Base-by-base conservation (phyloP, 2,113 vertebrate species). In the Equus quagga region DNA sequence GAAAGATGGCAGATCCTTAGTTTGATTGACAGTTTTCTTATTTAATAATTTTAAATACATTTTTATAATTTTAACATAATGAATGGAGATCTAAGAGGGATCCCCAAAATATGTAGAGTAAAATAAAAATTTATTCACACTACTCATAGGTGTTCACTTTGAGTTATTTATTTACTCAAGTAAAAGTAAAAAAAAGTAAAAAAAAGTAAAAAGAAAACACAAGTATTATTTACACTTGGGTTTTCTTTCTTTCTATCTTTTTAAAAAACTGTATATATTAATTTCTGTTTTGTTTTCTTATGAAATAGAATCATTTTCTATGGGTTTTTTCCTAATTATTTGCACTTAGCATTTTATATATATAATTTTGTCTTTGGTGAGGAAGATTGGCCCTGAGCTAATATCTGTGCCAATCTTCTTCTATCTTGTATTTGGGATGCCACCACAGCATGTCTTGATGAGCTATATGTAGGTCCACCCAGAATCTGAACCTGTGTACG, bases 1-100 rank as follows among this genome's bases (percentile, higher is more conserved):
- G 3, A 81, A n/a, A 96, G 58, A 94, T 97, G 93, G 94, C 93
- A 97, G 85, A 96, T 62, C 10, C 49, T 79, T 58, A 90, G 19
- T 78, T 88, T 94, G 8, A 87, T 24, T 65, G 65, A n/a, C 17
- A 82, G 65, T 79, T 73, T 62, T 58, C 31, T 73, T 95, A 41
- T 81, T 69, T 88, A 79, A 41, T 69, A 67, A 49, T 75, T 88
- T 92, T 18, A 85, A 85, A 79, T 69, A 8, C 7, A 28, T 24
- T 72, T 95, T 81, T 17, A 75, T 49, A 51, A 83, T 82, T 95
- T 51, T 72, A 65, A 23, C 4, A 65, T 80, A 83, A 96, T 79
- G 7, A 69, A 58, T 72, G 14, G 5, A 78, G 84, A 82, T 88
- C 69, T 89, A 60, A 92, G 33, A 81, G 11, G 18, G 1, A 89